Evolutionary conservation across 2,113 vertebrate genomes (phyloP).

Genomic region (Aspiorhynchus laticeps): DNA sequence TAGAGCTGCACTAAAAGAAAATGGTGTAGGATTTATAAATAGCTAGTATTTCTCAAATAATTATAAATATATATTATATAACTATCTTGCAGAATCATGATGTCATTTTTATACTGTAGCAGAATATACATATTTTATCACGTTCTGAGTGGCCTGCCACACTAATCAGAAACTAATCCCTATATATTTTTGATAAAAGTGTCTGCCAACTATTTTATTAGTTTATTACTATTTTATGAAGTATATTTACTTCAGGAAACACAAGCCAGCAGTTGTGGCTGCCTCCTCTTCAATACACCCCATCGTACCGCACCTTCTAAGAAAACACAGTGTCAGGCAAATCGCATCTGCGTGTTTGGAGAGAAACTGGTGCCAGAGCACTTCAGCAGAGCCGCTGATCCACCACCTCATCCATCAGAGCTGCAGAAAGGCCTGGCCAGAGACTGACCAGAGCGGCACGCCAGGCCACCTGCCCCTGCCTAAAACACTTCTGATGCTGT

Average conservation of each 20-base stretch:
- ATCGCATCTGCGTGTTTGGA: slow-evolving; percentile 37
- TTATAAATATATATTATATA: too few species aligned
- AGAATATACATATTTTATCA: too few species aligned
- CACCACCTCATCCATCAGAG: slow-evolving; percentile 53
- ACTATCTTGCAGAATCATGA: too few species aligned
- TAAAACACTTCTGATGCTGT: slow-evolving; percentile 49
- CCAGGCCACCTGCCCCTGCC: slow-evolving; percentile 14
- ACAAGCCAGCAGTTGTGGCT: background rate
- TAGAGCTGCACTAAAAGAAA: too few species aligned
- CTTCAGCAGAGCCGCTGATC: slow-evolving; percentile 32
- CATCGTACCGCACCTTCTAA: slow-evolving; percentile 27
- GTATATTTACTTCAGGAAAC: slow-evolving; percentile 13
- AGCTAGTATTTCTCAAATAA: too few species aligned
- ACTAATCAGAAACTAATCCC: background rate
- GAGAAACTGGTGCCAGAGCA: slow-evolving; percentile 39
- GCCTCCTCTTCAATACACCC: slow-evolving; percentile 5
- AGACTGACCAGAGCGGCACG: slow-evolving; percentile 33
- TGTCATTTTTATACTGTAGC: too few species aligned
- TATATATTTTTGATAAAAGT: background rate
- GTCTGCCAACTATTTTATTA: background rate
- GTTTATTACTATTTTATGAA: too few species aligned
- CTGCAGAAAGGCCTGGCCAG: slow-evolving; percentile 50
- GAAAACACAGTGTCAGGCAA: slow-evolving; percentile 36
- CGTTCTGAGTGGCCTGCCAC: background rate
- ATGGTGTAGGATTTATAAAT: too few species aligned